phyloP scores from a whole-genome alignment of 2,888 invertebrate species.

The Anthophora plumipes region DNA sequence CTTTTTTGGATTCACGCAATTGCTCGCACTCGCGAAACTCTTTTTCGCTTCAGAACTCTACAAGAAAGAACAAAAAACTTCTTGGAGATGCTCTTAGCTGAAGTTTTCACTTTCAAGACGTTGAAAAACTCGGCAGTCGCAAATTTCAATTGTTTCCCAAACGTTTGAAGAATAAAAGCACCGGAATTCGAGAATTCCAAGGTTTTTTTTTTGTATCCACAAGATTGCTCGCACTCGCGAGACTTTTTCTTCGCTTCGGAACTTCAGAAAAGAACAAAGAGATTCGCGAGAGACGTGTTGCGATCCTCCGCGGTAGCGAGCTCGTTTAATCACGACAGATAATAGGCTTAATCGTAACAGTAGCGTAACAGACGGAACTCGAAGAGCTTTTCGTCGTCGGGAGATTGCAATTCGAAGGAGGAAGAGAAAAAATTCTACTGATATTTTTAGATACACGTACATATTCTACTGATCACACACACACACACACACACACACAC shows the following conservation, averaged over 20 bases:
- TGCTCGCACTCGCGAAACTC: not conserved
- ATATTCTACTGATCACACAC: slow-evolving; percentile 27
- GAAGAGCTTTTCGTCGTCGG: slow-evolving; percentile 28
- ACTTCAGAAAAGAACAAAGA: not conserved
- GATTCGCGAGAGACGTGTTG: not conserved
- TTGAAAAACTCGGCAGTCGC: not conserved
- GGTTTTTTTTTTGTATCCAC: not conserved
- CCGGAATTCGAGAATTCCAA: too few species aligned
- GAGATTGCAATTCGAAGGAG: slow-evolving; percentile 47
- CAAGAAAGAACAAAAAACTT: not conserved
- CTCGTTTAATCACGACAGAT: slow-evolving; percentile 20
- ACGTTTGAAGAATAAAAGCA: not conserved
- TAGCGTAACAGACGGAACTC: slow-evolving; percentile 36
- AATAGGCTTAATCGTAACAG: slow-evolving; percentile 21
- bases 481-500: too few species aligned
- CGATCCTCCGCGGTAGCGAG: slow-evolving; percentile 13
- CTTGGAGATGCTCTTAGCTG: too few species aligned
- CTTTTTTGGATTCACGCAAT: not conserved
- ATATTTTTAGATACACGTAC: slow-evolving; percentile 42
- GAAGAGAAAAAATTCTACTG: slow-evolving; percentile 33
- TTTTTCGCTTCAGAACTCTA: not conserved
- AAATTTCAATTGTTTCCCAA: not conserved
- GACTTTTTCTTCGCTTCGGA: not conserved
- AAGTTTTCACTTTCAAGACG: not conserved
- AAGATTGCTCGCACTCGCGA: not conserved